Evolutionary conservation across 2,888 invertebrate genomes (phyloP).

Genomic region (Ornithoptera alexandrae): DNA sequence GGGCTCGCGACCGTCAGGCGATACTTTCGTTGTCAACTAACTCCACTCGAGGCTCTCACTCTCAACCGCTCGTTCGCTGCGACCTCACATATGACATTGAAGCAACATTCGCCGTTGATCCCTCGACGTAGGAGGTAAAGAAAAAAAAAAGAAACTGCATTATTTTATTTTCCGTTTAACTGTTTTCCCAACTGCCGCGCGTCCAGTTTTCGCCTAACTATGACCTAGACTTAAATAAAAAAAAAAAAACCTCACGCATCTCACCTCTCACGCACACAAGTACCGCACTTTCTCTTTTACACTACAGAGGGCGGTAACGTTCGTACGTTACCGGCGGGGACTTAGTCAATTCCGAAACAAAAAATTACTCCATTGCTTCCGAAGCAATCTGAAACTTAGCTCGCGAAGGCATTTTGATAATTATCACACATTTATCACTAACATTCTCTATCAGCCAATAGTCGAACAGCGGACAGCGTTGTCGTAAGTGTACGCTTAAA

Average conservation of each 20-base stretch:
- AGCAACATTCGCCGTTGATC: slow-evolving; percentile 61
- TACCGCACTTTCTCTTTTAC: slow-evolving; percentile 60
- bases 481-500: slow-evolving; percentile 35
- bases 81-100: slow-evolving; percentile 68
- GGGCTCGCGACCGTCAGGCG: slow-evolving; percentile 2
- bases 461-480: slow-evolving; percentile 44
- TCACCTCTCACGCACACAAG: slow-evolving; percentile 41
- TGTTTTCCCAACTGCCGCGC: slow-evolving; percentile 50
- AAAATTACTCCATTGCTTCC: slow-evolving; percentile 37
- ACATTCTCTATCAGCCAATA: slow-evolving; percentile 46
- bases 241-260: slow-evolving; percentile 41
- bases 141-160: slow-evolving; percentile 61
- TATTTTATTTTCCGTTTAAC: slow-evolving; percentile 33
- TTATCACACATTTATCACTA: slow-evolving; percentile 66
- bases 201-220: slow-evolving; percentile 76
- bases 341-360: slow-evolving; percentile 64
- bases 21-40: slow-evolving; percentile 49
- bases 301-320: slow-evolving; percentile 64
- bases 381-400: slow-evolving; percentile 49
- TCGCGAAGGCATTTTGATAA: slow-evolving; percentile 60
- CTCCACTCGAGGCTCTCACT: slow-evolving; percentile 51
- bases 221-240: slow-evolving; percentile 72
- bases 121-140: slow-evolving; percentile 56
- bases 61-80: slow-evolving; percentile 38
- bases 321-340: slow-evolving; percentile 68